Base-by-base conservation (phyloP, 2,113 vertebrate species). In the Stegastes partitus region DNA sequence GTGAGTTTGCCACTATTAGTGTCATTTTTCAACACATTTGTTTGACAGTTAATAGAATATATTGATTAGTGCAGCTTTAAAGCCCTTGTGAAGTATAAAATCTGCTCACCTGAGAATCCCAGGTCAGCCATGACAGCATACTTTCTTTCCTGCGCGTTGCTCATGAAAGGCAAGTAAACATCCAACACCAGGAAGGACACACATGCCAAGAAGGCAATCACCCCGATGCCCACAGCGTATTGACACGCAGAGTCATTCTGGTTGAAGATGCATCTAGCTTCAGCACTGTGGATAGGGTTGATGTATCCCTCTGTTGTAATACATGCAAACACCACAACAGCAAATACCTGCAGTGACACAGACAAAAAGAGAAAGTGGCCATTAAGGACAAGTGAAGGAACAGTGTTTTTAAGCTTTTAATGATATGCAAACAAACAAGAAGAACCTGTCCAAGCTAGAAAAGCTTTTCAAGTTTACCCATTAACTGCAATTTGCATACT, bases 151-250 rank as follows among this genome's bases (percentile, higher is more conserved):
- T 93, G 92, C 34, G 87, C 91, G 1, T 93, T 98, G 94, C 96
- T 97, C 88, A 96, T 95, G 83, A 95, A 96, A 1, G 96, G 96
- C 79, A 98, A 85, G 61, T 96, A 97, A 62, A 84, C 3, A 1
- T 98, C 97, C 1, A 97, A 74, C 72, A 93, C 68, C 2, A 97
- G 89, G 93, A 98, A 97, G 87, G 81, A 77, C 22, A 96, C 68
- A 0, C 93, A 96, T 3, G 95, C 96, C 62, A 98, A 89, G 92
- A 98, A 97, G 87, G 96, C 97, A 0, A 98, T 89, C 64, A 98
- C 81, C 0, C 97, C 97, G 0, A 98, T 90, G 57, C 94, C 93
- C 0, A 94, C 89, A 21, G 96, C 95, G 0, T 97, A 98, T 22
- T 94, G 94, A 50, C 97, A 98, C 0, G 96, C 95, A 0, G 96